phyloP scores from a whole-genome alignment of 2,888 invertebrate genomes.

The Apamea epomidion region DNA sequence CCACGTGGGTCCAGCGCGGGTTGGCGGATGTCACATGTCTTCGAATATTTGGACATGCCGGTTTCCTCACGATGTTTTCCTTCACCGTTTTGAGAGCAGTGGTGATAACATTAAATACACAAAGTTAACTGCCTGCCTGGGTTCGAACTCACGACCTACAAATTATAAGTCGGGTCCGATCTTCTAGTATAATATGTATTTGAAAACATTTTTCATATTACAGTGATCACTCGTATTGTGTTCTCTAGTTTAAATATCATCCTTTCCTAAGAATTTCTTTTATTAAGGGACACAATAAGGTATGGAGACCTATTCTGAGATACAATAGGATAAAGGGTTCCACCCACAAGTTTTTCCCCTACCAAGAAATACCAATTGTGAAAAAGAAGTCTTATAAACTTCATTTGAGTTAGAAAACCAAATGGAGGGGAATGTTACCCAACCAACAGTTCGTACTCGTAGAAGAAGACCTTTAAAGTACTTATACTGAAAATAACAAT shows the following conservation, averaged over 20 bases:
- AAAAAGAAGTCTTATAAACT: constrained; percentile 47
- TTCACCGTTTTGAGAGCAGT: no score
- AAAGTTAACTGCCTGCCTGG: no score
- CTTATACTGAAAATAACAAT: background rate
- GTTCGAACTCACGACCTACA: no score
- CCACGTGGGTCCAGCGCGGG: no score
- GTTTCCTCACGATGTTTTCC: no score
- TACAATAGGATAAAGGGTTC: background rate
- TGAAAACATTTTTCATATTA: background rate
- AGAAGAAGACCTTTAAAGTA: constrained; percentile 29
- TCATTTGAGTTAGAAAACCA: constrained; percentile 28
- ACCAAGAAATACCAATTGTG: constrained; percentile 9
- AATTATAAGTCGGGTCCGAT: background rate
- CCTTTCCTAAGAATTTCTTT: background rate
- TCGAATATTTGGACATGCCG: no score
- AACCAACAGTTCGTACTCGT: constrained; percentile 9
- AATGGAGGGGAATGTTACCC: constrained; percentile 25
- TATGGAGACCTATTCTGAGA: background rate
- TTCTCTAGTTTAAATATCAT: background rate
- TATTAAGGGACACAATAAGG: background rate
- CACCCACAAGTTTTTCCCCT: background rate
- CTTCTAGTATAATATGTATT: background rate
- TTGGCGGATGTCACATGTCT: no score
- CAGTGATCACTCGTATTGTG: background rate
- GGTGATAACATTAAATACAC: no score